phyloP scores from a whole-genome alignment of 2,888 invertebrate species.

The Tolmerus cingulatus region DNA sequence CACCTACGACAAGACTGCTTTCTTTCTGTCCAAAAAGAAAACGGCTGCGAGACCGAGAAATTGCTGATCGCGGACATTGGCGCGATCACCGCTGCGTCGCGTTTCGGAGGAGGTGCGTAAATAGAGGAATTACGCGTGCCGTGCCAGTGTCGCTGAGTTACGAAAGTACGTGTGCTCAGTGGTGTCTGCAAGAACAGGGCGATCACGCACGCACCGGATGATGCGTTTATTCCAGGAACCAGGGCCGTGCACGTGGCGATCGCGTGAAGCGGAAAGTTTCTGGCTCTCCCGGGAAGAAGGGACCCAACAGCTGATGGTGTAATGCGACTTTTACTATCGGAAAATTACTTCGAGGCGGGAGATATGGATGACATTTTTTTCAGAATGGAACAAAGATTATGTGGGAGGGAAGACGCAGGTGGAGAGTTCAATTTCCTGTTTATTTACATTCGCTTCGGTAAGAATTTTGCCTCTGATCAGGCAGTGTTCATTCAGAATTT shows the following conservation, averaged over 20 bases:
- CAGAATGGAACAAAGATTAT: neutral
- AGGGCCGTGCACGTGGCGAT: neutral
- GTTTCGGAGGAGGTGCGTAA: neutral
- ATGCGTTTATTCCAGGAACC: neutral
- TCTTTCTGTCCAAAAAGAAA: neutral
- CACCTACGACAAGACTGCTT: neutral
- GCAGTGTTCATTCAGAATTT: neutral
- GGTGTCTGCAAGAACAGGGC: neutral
- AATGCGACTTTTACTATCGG: neutral
- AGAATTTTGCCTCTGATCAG: neutral
- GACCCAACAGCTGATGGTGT: neutral
- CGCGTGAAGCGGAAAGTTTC: neutral
- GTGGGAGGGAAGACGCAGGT: neutral
- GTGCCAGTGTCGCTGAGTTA: neutral
- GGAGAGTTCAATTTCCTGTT: neutral
- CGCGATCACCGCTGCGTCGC: neutral
- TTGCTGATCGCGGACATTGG: neutral
- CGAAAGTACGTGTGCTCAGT: neutral
- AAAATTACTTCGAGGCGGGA: neutral
- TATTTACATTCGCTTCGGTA: neutral
- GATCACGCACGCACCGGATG: neutral
- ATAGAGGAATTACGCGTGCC: neutral
- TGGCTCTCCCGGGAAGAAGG: neutral
- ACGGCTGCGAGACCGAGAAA: neutral
- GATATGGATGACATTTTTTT: neutral